Base-by-base conservation (phyloP, 2,113 vertebrate genomes). In the Taurulus bubalis region DNA sequence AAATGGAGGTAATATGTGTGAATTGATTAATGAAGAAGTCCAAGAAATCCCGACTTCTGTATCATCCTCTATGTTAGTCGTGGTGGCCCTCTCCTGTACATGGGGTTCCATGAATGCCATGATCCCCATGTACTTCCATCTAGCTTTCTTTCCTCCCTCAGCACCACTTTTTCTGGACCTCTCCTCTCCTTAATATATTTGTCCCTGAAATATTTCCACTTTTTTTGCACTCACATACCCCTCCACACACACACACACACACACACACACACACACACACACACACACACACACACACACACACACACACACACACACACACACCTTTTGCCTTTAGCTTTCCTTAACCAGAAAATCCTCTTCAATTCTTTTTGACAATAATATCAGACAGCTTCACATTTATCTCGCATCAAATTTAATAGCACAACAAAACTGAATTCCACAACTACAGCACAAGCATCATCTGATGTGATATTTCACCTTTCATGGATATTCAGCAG, bases 401-500 rank as follows among this genome's bases (percentile, higher is more conserved):
- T 68, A 72, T 58, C 20, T 62, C 34, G 30, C 11, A 62, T 77
- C 56, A 70, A 42, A 80, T 80, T 49, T 80, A 56, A 69, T 36
- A 70, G 38, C 36, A 56, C 56, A 45, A 72, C 60, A 66, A 67
- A 69, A 63, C 26, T 20, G 7, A 34, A 34, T 53, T 36, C 26
- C 3, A n/a, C 22, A 55, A 12, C 16, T 51, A 30, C 28, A 51
- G 16, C 70, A n/a, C 8, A 47, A 34, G 63, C 26, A 38, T 59
- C 8, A 45, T 18, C 70, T 51, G 32, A 67, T 58, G 22, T 32
- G 9, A 60, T 65, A 38, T 65, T 71, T 78, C 42, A 75, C 51
- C 47, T 66, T 75, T 63, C 26, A 12, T 22, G 6, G 71, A 70
- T n/a, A 62, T 28, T 71, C 9, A 64, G 47, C 26, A 8, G 22